These are phyloP conservation scores for Antigone vipio DNA, from an alignment of 2,113 vertebrate genomes.

Conservation along the genomic window DNA sequence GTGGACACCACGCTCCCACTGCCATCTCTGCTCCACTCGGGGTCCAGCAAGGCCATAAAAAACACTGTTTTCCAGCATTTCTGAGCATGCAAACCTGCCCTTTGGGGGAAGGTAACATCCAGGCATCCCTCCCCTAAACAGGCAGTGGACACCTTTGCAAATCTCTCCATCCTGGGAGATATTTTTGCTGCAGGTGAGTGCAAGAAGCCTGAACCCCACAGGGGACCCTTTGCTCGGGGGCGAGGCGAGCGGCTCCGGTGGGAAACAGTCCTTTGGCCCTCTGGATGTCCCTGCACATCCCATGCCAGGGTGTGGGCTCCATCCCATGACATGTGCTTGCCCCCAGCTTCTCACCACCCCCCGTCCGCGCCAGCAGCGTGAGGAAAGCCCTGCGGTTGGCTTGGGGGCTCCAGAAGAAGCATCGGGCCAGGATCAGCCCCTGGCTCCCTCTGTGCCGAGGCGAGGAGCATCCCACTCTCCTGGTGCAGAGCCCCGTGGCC, in stretches of 20 bases:
- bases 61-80: background rate
- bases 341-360: background rate
- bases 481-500: background rate
- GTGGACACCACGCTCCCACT: fast-evolving
- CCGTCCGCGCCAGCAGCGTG: background rate
- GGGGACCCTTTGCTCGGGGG: fast-evolving
- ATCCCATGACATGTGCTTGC: fast-evolving
- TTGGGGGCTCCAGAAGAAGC: background rate
- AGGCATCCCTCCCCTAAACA: background rate
- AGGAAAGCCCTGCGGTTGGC: background rate
- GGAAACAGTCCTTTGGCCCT: background rate
- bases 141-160: background rate
- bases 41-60: background rate
- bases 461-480: background rate
- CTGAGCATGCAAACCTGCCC: background rate
- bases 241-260: fast-evolving
- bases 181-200: background rate
- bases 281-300: background rate
- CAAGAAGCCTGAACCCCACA: background rate
- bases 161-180: background rate
- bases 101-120: background rate
- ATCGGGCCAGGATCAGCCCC: background rate
- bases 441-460: background rate
- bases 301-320: background rate
- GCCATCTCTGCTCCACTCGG: fast-evolving